Evolutionary conservation across 2,113 vertebrate genomes (phyloP), one percentile per base, ranked within the genome.

Genomic region (Clarias macrocephalus): DNA sequence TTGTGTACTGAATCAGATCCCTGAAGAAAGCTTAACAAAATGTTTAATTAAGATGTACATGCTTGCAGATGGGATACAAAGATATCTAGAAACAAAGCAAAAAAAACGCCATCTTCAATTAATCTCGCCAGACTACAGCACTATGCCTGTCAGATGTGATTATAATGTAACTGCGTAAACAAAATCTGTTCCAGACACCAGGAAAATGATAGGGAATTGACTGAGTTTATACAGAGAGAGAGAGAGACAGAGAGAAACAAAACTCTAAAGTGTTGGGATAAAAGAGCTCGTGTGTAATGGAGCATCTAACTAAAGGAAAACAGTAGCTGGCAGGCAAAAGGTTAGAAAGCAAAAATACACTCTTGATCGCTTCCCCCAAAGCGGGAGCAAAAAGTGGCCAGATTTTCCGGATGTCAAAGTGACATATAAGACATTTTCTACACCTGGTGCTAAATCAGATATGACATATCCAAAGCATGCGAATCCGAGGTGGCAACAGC

Each of bases 121-220:
- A 82, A 82, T 82, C 80, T 48, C 57, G 33, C 21, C 59, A n/a
- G 80, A 63, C 59, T n/a, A 25, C 7, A 48, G 19, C 80, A 25
- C 59, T 13, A 82, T 59, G 59, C 59, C 30, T 63, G 80, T 82
- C 80, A 42, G 80, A 63, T 82, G 80, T 82, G 21, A 48, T 82
- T 42, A 82, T 23, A 63, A 62, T 25, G 42, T 12, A 0, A 0
- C 5, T 63, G 11, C 9, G 57, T 7, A 82, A 82, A 82, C 59
- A n/a, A 25, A n/a, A 82, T 63, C 59, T 48, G 80, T 23, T 82
- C 59, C 16, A 62, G 30, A 62, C 30, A 48, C 57, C 30, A 48
- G 52, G 75, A 76, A 52, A n/a, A 76, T 23, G 2, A 42, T 21
- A 48, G 33, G 2, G 30, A 30, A 33, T 70, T 68, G 12, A 68